Evolutionary conservation across 2,888 invertebrate species (phyloP).

Genomic region (Ommatoiulus sabulosus): DNA sequence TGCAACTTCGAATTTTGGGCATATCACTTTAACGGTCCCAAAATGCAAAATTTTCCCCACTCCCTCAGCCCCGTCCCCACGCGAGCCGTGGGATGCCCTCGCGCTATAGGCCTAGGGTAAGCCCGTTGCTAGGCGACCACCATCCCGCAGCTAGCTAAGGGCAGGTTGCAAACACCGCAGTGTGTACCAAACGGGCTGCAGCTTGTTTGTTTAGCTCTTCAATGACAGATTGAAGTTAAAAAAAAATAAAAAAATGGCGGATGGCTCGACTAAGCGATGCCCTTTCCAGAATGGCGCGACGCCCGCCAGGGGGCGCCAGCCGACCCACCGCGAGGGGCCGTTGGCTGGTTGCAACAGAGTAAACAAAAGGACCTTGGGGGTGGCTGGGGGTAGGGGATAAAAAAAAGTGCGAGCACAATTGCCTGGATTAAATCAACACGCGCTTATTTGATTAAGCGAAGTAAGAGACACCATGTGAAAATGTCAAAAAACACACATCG

Average conservation of each 20-base stretch:
- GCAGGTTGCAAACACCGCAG: slow-evolving; percentile 47
- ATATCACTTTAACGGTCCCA: too few relatives aligned
- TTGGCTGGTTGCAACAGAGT: not conserved
- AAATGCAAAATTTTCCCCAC: not conserved
- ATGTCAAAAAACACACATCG: slow-evolving; percentile 39
- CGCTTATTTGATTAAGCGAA: slow-evolving; percentile 23
- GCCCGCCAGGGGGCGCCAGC: slow-evolving; percentile 1
- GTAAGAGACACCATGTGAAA: slow-evolving; percentile 43
- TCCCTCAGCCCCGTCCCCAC: not conserved
- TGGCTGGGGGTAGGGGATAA: not conserved
- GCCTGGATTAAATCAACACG: slow-evolving; percentile 36
- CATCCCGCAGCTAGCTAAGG: slow-evolving; percentile 50
- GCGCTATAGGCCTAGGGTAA: not conserved
- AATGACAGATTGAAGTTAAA: slow-evolving; percentile 56
- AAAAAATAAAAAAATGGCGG: slow-evolving; percentile 32
- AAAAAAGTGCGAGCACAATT: slow-evolving; percentile 20
- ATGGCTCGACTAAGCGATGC: slow-evolving; percentile 31
- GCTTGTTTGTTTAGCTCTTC: slow-evolving; percentile 58
- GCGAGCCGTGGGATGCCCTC: not conserved
- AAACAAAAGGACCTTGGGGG: slow-evolving; percentile 10
- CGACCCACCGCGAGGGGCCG: not conserved
- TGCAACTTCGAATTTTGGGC: not conserved
- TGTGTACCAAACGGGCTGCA: slow-evolving; percentile 53
- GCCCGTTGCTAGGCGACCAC: slow-evolving; percentile 48
- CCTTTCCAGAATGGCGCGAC: not conserved